Evolutionary conservation across 2,797 vertebrate species (phyloP), one percentile per base, ranked within the genome.

Genomic region (Rhinatrema bivittatum): DNA sequence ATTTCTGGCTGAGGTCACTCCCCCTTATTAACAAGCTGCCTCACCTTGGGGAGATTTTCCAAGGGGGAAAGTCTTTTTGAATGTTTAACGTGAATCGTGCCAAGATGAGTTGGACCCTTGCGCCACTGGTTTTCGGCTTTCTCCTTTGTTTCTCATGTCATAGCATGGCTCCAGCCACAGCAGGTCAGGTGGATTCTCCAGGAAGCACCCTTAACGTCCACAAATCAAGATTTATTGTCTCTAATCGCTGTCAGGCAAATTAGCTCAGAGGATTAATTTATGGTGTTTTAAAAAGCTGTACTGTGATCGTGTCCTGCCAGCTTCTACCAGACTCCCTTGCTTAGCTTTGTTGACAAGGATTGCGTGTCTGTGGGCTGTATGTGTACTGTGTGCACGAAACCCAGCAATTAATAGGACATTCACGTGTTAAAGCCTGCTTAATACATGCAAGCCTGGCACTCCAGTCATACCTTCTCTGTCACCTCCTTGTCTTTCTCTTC

Each of bases 261-360:
- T 56, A 65, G 45, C 51, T 50, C 39, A 32, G 32, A 34, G 57
- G 60, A 75, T 75, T 72, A 66, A 68, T 79, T 76, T 74, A 78
- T 65, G 65, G 45, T 46, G 53, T 72, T 76, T 63, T 74, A 66
- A 76, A 76, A 71, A 60, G 62, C 40, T 36, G 53, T 65, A 70
- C 62, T 62, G 70, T 79, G 73, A 74, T 65, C 50, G 0, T 56
- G 32, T 46, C 46, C 59, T 61, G 60, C 52, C 61, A 53, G 59
- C 60, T 74, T 59, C 74, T 53, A 49, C 44, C 66, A 53, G 53
- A 50, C 40, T 41, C 68, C 60, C 60, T 56, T 54, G 46, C 36
- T 62, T 68, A 82, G 78, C 78, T 84, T 82, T 79, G 74, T 76
- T 74, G 81, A 46, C 56, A 31, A 58, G 63, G 62, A 47, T 55